phyloP scores from a whole-genome alignment of 2,888 invertebrate genomes.

The Melipona beecheii region DNA sequence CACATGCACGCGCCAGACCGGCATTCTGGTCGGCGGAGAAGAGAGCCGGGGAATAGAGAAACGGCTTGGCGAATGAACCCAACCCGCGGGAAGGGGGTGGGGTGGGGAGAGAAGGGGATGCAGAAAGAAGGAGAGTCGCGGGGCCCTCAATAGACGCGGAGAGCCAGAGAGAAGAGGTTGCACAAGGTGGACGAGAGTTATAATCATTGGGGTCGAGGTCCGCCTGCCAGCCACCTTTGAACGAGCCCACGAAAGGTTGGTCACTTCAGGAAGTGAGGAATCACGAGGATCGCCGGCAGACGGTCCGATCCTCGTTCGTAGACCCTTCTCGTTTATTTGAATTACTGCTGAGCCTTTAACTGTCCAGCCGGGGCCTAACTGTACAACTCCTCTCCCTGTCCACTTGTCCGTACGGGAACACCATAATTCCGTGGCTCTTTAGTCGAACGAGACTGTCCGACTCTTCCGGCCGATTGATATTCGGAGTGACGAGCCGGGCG shows the following conservation, averaged over 20 bases:
- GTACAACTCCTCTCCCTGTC: constrained; percentile 23
- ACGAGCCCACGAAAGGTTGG: constrained; percentile 54
- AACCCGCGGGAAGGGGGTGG: not conserved
- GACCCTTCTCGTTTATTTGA: constrained; percentile 69
- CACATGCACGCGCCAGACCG: constrained; percentile 9
- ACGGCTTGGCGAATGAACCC: not conserved
- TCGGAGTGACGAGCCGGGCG: not conserved
- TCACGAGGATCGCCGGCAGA: constrained; percentile 44
- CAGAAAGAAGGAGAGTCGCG: constrained; percentile 20
- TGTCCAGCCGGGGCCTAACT: constrained; percentile 40
- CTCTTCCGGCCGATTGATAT: constrained; percentile 6
- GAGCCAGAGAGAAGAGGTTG: constrained; percentile 19
- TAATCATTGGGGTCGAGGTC: constrained; percentile 77
- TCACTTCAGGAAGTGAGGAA: constrained; percentile 67
- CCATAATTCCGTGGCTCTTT: constrained; percentile 11
- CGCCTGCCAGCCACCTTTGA: constrained; percentile 55
- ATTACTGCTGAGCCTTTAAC: constrained; percentile 62
- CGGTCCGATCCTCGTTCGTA: constrained; percentile 42
- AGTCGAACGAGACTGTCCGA: not conserved
- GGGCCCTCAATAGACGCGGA: constrained; percentile 21
- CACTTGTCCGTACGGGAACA: constrained; percentile 30
- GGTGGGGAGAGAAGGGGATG: not conserved
- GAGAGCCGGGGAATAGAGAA: constrained; percentile 4
- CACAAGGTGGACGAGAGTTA: constrained; percentile 74
- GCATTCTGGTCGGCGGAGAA: constrained; percentile 12